phyloP scores from a whole-genome alignment of 2,888 invertebrate species.

The Stegana nigrithorax region DNA sequence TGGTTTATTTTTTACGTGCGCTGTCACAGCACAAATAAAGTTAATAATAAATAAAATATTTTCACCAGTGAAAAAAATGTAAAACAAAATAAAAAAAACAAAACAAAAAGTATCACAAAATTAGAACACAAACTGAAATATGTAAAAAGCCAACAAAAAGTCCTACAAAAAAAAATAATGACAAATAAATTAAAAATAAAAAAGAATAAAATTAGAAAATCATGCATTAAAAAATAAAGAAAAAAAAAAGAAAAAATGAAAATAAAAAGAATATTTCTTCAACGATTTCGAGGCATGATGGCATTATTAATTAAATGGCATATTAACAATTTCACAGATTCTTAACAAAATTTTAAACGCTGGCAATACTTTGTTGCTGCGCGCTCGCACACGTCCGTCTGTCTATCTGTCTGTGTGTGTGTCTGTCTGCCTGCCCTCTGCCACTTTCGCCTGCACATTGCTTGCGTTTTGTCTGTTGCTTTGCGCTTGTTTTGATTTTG shows the following conservation, averaged over 20 bases:
- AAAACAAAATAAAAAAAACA: conserved; percentile 13
- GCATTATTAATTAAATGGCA: conserved; percentile 62
- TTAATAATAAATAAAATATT: conserved; percentile 51
- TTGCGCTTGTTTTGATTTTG: no score
- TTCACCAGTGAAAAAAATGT: conserved; percentile 23
- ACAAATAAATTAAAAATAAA: conserved; percentile 47
- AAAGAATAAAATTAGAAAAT: conserved; percentile 48
- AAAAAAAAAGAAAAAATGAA: not conserved
- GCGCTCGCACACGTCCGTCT: no score
- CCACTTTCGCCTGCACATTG: no score
- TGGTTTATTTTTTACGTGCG: not conserved
- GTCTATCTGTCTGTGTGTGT: no score
- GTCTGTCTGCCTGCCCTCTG: no score
- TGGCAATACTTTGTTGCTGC: no score
- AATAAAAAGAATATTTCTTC: not conserved
- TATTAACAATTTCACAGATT: conserved; percentile 64
- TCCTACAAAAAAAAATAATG: conserved; percentile 41
- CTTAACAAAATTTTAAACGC: conserved; percentile 49
- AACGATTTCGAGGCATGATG: conserved; percentile 34
- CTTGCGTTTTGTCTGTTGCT: no score
- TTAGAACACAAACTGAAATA: conserved; percentile 50
- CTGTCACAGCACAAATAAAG: conserved; percentile 36
- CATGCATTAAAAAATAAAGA: not conserved
- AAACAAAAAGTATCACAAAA: conserved; percentile 38
- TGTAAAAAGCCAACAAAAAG: conserved; percentile 47